Evolutionary conservation across 2,888 invertebrate genomes (phyloP).

Genomic region (Tetragonisca angustula): DNA sequence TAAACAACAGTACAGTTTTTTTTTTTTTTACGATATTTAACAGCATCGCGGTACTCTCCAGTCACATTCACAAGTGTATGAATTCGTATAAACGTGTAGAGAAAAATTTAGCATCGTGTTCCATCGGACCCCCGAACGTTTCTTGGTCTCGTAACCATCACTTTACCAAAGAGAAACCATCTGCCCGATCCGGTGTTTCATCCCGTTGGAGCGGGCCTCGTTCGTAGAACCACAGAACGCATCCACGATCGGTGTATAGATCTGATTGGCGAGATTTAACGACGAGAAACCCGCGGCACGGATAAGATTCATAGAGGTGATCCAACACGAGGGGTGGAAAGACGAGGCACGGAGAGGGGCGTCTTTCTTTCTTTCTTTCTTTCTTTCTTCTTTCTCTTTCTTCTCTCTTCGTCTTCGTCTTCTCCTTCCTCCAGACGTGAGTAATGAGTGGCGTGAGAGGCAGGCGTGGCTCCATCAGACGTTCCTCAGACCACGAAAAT

Average conservation of each 20-base stretch:
- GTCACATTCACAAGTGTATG: no score
- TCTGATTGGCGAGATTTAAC: constrained; percentile 78
- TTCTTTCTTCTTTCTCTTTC: neutral
- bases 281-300: constrained; percentile 71
- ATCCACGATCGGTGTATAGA: constrained; percentile 56
- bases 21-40: no score
- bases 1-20: no score
- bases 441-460: constrained; percentile 61
- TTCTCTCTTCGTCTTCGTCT: neutral
- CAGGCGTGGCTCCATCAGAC: constrained; percentile 53
- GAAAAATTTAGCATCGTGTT: neutral
- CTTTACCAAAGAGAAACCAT: neutral
- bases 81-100: neutral
- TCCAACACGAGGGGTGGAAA: constrained; percentile 54
- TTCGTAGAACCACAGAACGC: constrained; percentile 51
- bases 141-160: neutral
- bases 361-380: neutral
- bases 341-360: constrained; percentile 18
- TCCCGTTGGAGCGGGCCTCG: constrained; percentile 42
- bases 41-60: no score
- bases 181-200: constrained; percentile 61
- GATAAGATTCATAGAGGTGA: constrained; percentile 80
- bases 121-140: neutral
- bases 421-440: constrained; percentile 46
- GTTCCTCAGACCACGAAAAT: constrained; percentile 46